phyloP scores from a whole-genome alignment of 2,888 invertebrate genomes.

The Drosophila flavopinicola region DNA sequence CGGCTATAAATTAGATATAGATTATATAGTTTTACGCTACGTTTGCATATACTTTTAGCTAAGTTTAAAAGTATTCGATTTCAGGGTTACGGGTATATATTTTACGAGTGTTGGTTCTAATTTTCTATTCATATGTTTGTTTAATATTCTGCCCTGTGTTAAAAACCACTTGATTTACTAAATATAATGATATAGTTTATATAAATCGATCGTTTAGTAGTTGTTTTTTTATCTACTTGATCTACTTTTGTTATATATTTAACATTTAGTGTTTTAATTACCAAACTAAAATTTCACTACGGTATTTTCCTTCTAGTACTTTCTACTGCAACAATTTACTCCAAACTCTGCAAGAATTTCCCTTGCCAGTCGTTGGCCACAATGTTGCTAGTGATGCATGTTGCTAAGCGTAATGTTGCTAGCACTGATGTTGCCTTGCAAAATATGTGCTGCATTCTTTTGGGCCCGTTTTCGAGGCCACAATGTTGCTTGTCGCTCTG shows the following conservation, averaged over 20 bases:
- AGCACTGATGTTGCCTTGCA: neutral
- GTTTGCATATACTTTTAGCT: constrained; percentile 23
- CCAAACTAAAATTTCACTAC: too few relatives aligned
- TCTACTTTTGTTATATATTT: neutral
- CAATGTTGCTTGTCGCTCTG: constrained; percentile 16
- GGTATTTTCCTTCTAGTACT: neutral
- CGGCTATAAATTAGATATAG: constrained; percentile 1
- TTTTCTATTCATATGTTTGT: neutral
- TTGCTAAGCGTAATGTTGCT: constrained; percentile 33
- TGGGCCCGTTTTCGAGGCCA: constrained; percentile 1
- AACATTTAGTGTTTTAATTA: too few relatives aligned
- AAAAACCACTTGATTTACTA: constrained; percentile 13
- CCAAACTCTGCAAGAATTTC: neutral
- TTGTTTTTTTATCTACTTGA: too few relatives aligned
- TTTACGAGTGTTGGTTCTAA: constrained; percentile 36
- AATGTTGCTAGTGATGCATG: constrained; percentile 16
- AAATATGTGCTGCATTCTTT: constrained; percentile 43
- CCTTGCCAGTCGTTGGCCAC: neutral
- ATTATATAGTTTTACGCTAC: constrained; percentile 8
- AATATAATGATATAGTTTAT: constrained; percentile 13
- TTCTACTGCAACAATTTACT: neutral
- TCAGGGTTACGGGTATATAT: constrained; percentile 13
- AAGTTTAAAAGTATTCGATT: constrained; percentile 15
- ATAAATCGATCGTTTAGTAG: constrained; percentile 1
- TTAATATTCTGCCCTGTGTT: constrained; percentile 11